phyloP scores from a whole-genome alignment of 2,797 vertebrate genomes.

The Lutjanus campechanus region DNA sequence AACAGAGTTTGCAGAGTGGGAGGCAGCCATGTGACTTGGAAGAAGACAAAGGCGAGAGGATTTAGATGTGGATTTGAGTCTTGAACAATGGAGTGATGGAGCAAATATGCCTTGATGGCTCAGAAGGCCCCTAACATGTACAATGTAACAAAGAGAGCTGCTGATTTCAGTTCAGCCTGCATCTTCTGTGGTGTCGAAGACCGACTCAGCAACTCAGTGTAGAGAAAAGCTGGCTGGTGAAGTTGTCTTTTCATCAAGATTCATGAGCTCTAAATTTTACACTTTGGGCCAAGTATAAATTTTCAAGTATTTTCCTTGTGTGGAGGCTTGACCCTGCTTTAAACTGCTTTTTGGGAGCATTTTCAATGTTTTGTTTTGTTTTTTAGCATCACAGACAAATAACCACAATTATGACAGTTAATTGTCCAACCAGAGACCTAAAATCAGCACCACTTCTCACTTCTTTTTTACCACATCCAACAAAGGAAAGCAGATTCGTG shows the following conservation, averaged over 20 bases:
- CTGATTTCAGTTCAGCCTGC: conserved; percentile 39
- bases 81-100: conserved; percentile 66
- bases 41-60: conserved; percentile 60
- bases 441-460: not conserved
- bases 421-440: not conserved
- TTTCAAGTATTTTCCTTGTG: not conserved
- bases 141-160: conserved; percentile 47
- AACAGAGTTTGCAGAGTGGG: conserved; percentile 57
- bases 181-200: conserved; percentile 22
- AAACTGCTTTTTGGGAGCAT: not conserved
- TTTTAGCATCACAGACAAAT: not conserved
- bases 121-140: conserved; percentile 34
- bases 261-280: conserved; percentile 21
- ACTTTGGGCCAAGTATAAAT: not conserved
- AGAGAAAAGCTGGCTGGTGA: not conserved
- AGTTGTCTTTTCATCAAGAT: not conserved
- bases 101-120: conserved; percentile 70
- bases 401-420: not conserved
- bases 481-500: not conserved
- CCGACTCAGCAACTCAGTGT: not conserved
- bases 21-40: conserved; percentile 56
- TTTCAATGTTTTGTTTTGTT: not conserved
- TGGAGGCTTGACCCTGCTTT: conserved; percentile 3
- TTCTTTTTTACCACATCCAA: not conserved
- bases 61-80: conserved; percentile 70